Base-by-base conservation (phyloP, 2,888 invertebrate genomes). In the Chymomyza fuscimana region DNA sequence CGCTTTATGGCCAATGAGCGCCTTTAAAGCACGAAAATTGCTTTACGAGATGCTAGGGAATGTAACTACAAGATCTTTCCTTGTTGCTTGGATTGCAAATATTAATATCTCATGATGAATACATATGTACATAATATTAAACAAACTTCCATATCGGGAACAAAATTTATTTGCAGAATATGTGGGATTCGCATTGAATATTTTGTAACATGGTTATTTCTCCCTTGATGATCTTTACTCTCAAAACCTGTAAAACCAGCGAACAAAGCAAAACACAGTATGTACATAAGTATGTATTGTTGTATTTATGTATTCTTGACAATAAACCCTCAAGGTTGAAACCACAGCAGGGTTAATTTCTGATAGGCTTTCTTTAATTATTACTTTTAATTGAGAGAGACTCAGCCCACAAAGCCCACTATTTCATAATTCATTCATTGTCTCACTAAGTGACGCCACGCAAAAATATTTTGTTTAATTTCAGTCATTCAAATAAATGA, bases 351-450 rank as follows among this genome's bases (percentile, higher is more conserved):
- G 16, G 54, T n/a, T 54, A 54, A 22, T 54, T 12, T 46, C 12
- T 54, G 22, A 54, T 54, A 19, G 54, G 54, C 54, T 54, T 54
- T 54, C 54, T 54, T 54, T 54, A 54, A 54, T 54, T 54, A 54
- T 19, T 54, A 19, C 15, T 16, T 22, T 54, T 54, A 54, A 54
- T 54, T 54, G 54, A 54, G 54, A 15, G 16, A 54, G 15, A 22
- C 54, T 54, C 22, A 7, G 54, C 54, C 9, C 54, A 54, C 54
- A 9, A 10, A 12, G 40, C 40, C 32, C 32, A 46, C 40, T 46
- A 46, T 36, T 7, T 36, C 40, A 73, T 58, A 71, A 63, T 77
- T 68, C 81, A 75, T 73, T 70, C 78, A 82, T 82, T 84, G 70
- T 80, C 69, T 80, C 67, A 46, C 65, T 63, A 65, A 40, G 29